These are phyloP conservation scores for Pseudochirops corinnae DNA, from an alignment of 2,797 vertebrate genomes.

Conservation along the genomic window DNA sequence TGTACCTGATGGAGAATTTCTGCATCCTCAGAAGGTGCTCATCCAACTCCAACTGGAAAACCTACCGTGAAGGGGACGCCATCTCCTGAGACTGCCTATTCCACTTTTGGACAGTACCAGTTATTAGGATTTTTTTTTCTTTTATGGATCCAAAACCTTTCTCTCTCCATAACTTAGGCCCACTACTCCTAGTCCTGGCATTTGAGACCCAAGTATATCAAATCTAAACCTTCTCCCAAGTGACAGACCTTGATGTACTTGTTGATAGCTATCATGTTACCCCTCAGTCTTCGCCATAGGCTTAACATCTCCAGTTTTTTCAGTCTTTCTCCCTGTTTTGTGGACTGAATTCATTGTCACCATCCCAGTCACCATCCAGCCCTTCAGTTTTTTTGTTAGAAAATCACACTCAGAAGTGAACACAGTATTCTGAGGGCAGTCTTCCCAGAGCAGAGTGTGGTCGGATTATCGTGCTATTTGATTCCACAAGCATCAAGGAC, in stretches of 20 bases:
- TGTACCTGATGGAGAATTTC: neutral
- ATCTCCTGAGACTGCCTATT: neutral
- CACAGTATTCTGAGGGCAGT: neutral
- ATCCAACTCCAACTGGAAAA: neutral
- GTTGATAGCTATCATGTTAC: neutral
- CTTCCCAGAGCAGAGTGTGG: neutral
- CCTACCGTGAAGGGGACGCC: neutral
- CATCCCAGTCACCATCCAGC: neutral
- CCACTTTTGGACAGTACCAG: neutral
- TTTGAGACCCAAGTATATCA: neutral
- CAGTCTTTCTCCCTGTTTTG: neutral
- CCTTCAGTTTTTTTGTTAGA: neutral
- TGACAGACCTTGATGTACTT: neutral
- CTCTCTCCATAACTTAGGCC: neutral
- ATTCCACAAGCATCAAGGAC: neutral
- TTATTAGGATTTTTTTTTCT: neutral
- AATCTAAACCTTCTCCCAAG: neutral
- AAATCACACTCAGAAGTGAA: neutral
- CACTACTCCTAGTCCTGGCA: neutral
- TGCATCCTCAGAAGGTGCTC: neutral
- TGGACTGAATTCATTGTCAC: neutral
- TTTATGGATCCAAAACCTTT: neutral
- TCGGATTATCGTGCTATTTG: neutral
- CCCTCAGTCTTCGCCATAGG: neutral
- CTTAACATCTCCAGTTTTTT: neutral